Conservation (phyloP, 1,140 invertebrate genomes). For the Orussus abietinus region DNA sequence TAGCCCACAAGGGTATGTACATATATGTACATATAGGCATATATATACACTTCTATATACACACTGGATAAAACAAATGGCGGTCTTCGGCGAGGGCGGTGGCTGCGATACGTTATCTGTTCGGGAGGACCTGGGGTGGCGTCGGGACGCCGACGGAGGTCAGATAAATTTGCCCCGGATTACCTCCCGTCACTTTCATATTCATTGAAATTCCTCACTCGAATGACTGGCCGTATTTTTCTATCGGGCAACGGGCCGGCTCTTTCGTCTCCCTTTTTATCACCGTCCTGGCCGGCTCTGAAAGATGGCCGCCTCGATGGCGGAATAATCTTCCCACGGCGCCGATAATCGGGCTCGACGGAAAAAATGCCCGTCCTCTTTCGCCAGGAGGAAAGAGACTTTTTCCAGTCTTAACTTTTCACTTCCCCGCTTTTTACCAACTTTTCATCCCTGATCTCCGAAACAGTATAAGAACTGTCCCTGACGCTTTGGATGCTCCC, state of each 20-base stretch:
- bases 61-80: constrained; percentile 17
- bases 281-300: no score
- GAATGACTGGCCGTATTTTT: constrained; percentile 35
- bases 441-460: background rate
- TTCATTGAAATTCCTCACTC: constrained; percentile 41
- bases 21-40: no score
- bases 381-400: no score
- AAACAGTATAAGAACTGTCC: no score
- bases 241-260: no score
- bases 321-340: no score
- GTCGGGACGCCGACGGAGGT: constrained; percentile 18
- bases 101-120: constrained; percentile 39
- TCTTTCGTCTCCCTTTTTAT: constrained; percentile 13
- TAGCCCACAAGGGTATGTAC: constrained; percentile 7
- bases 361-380: no score
- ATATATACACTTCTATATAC: constrained; percentile 10
- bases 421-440: background rate
- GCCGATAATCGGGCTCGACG: no score
- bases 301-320: no score
- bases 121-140: constrained; percentile 10
- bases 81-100: constrained; percentile 19
- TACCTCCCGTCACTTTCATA: constrained; percentile 44
- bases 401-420: no score
- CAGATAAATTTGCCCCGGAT: constrained; percentile 42
- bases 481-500: no score